These are phyloP conservation scores for Morone saxatilis DNA, from an alignment of 2,113 vertebrate species.

Conservation along the genomic window DNA sequence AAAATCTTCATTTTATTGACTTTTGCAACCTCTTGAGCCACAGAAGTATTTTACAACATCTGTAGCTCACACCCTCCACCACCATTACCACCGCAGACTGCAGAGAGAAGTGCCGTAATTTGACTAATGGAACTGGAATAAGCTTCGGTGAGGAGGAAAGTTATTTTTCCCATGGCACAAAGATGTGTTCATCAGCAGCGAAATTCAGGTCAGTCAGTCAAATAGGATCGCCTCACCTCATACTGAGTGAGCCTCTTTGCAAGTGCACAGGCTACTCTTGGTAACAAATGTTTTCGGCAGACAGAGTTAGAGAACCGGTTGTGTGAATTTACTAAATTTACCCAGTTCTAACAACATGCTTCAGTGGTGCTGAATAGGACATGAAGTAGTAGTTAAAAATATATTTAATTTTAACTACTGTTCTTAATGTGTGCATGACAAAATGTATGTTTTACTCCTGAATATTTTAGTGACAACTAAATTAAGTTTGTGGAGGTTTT, in stretches of 20 bases:
- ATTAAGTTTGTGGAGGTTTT: not conserved
- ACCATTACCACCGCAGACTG: conserved; percentile 34
- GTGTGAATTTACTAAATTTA: conserved; percentile 17
- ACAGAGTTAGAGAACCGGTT: not conserved
- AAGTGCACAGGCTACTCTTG: conserved; percentile 15
- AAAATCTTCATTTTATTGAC: conserved; percentile 44
- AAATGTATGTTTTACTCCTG: not conserved
- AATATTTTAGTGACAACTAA: conserved; percentile 2
- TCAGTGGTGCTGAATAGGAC: conserved; percentile 45
- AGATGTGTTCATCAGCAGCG: conserved; percentile 35
- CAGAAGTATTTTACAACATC: conserved; percentile 48
- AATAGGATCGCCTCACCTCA: conserved; percentile 11
- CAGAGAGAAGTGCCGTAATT: conserved; percentile 32
- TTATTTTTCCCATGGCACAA: conserved; percentile 37
- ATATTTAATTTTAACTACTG: conserved; percentile 1
- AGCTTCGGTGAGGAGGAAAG: conserved; percentile 6
- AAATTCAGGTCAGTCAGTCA: conserved; percentile 61
- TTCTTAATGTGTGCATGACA: conserved; percentile 3
- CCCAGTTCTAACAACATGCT: conserved; percentile 15
- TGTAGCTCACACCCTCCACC: conserved; percentile 28
- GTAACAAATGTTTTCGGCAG: conserved; percentile 6
- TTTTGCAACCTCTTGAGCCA: conserved; percentile 45
- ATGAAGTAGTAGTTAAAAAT: conserved; percentile 40
- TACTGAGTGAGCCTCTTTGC: not conserved
- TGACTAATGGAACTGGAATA: conserved; percentile 53